These are phyloP conservation scores for Anas capensis DNA, from an alignment of 2,797 vertebrate species.

Conservation along the genomic window DNA sequence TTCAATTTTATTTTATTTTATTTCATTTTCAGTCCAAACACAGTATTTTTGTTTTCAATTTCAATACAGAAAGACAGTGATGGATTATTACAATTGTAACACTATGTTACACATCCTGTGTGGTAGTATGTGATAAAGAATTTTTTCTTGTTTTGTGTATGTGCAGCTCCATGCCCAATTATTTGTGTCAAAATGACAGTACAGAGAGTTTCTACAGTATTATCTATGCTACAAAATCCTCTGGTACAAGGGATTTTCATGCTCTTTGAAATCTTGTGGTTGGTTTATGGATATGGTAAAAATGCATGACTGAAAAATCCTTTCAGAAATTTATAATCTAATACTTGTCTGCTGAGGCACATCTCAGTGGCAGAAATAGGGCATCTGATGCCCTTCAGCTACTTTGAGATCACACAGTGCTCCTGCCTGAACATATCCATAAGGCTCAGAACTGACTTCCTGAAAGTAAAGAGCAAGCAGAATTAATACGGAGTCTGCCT, in stretches of 20 bases:
- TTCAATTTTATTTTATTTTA: neutral
- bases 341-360: conserved; percentile 24
- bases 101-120: neutral
- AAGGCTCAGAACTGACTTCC: conserved; percentile 2
- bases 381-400: conserved; percentile 61
- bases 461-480: conserved; percentile 49
- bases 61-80: conserved; percentile 34
- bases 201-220: conserved; percentile 5
- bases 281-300: conserved; percentile 36
- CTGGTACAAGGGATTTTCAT: conserved; percentile 54
- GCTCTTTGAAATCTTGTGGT: conserved; percentile 40
- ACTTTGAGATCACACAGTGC: conserved; percentile 41
- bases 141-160: neutral
- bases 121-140: neutral
- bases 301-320: conserved; percentile 50
- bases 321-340: conserved; percentile 54
- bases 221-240: conserved; percentile 36
- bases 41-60: neutral
- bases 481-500: conserved; percentile 25
- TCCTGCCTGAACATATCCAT: conserved; percentile 34
- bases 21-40: neutral
- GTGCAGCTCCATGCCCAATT: neutral
- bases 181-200: conserved; percentile 39
- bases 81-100: conserved; percentile 44
- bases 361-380: conserved; percentile 61